Evolutionary conservation across 2,888 invertebrate species (phyloP), one percentile per base, ranked within the genome.

Genomic region (Melanotus villosus): DNA sequence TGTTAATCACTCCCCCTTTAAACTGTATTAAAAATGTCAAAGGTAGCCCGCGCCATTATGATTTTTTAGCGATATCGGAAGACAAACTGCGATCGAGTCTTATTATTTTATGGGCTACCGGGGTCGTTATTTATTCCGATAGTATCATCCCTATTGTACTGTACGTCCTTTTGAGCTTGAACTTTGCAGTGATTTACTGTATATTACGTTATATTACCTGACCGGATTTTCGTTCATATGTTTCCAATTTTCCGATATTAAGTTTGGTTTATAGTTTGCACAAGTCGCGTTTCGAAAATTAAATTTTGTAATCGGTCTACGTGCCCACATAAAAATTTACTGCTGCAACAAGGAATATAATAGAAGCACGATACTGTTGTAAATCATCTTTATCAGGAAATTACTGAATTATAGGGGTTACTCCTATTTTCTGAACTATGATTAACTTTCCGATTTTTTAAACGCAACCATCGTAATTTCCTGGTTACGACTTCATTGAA

Each of bases 11-110:
- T 63, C 58, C 52, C 68, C 66, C 56, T 71, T 70, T 73, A 72
- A 73, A 73, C 65, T 70, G 65, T 66, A 68, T 71, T 70, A 71
- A 73, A 71, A 73, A 68, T 59, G 71, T 70, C 70, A 65, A 47
- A 65, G 70, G 68, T 68, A 64, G 43, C 54, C 65, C 21, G 16
- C 60, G 59, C 60, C 70, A 71, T 70, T 72, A 68, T 65, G 70
- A 72, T 71, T 72, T 73, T 26, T 65, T 69, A 62, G 67, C 54
- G 68, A 63, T 71, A 71, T 30, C 56, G 57, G n/a, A 63, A 65
- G 60, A 69, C 58, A 68, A 64, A 68, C 52, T 59, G 63, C 68
- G 57, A 68, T 68, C 64, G 68, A 54, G 52, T 54, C 69, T 69
- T 65, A 69, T 69, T 69, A 64, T 65, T 65, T 65, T 69, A 65